Base-by-base conservation (phyloP, 2,113 vertebrate species). In the Murina feae region DNA sequence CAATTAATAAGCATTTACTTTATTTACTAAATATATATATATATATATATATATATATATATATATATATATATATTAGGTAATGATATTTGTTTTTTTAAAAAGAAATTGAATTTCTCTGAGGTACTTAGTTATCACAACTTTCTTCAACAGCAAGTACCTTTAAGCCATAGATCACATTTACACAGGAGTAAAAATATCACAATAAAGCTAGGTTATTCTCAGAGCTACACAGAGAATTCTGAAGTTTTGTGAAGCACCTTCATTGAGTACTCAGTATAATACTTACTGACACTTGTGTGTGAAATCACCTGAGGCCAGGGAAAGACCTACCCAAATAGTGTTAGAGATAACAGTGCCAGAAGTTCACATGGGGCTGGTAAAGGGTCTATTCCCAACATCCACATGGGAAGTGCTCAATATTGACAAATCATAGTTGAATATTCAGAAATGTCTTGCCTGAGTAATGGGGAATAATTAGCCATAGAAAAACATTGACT, bases 1-100 rank as follows among this genome's bases (percentile, higher is more conserved):
- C 25, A 55, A 3, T 74, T 74, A 84, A 88, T 78, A 66, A 89
- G 42, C 44, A 83, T 90, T 92, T 84, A 82, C 20, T 90, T 96
- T 89, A 74, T 44, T 93, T 42, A 79, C 25, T 86, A 49, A 20
- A 32, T 92, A 28, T 71, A 11, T 74, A 9, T 86, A 14, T n/a
- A n/a, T n/a, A n/a, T n/a, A n/a, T n/a, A n/a, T n/a, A n/a, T n/a
- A n/a, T n/a, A n/a, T n/a, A n/a, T n/a, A n/a, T n/a, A n/a, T n/a
- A n/a, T n/a, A n/a, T n/a, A n/a, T n/a, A 32, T 92, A 28, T 71
- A 11, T 74, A 9, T 86, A 14, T n/a, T 58, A 84, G 23, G 13
- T 84, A 60, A 75, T 55, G 44, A 4, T 39, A 76, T 69, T 87
- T 87, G 0, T 0, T 53, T 85, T 78, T 68, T 7, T n/a, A n/a